Percentiles rank a stretch among this genome's conserved stretches.
Evolutionary conservation across 2,797 vertebrate genomes (phyloP).

Genomic region (Lepilemur ruficaudatus): DNA sequence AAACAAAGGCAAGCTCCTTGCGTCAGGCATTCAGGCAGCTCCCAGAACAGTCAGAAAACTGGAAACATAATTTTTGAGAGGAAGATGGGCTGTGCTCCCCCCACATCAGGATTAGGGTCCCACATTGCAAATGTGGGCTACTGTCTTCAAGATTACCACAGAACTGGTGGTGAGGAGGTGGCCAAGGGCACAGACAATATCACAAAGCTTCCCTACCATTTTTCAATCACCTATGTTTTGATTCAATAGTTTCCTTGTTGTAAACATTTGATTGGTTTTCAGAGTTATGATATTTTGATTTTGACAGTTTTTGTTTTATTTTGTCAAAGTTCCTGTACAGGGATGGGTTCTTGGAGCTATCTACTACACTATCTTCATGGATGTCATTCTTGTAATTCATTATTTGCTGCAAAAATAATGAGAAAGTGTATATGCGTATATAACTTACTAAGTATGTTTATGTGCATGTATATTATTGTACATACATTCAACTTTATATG

Average conservation of each 20-base stretch:
- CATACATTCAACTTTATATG: neutral
- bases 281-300: neutral
- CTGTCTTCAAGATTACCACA: too few species aligned
- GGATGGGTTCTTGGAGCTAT: neutral
- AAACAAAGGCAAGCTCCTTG: neutral
- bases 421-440: too few species aligned
- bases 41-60: neutral
- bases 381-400: neutral
- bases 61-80: neutral
- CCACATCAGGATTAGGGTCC: neutral
- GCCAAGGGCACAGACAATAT: accelerated
- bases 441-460: neutral
- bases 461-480: neutral
- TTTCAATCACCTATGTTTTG: neutral
- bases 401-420: neutral
- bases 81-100: neutral
- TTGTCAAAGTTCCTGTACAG: neutral
- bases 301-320: neutral
- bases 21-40: neutral
- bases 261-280: neutral
- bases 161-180: accelerated
- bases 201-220: neutral
- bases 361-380: neutral
- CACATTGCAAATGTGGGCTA: neutral
- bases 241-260: neutral